Evolutionary conservation across 2,113 vertebrate genomes (phyloP), one percentile per base, ranked within the genome.

Genomic region (Petrocephalus microphthalmus): DNA sequence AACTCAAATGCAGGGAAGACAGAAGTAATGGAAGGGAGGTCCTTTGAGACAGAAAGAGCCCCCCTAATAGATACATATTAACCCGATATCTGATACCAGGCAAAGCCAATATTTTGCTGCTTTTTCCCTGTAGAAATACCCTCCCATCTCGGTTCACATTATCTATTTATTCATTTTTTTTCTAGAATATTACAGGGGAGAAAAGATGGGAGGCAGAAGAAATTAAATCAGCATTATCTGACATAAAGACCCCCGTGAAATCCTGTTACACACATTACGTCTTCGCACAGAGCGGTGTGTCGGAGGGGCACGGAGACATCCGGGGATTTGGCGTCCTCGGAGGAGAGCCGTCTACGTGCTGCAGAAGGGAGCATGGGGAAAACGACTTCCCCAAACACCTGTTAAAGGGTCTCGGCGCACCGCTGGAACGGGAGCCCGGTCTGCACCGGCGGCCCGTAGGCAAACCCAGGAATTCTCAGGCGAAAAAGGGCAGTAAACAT

Each of bases 381-480:
- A 51, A 92, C 20, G 57, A 71, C 45, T 64, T 85, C 93, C 92
- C 92, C 91, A 91, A 91, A 94, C 92, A 94, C 91, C 90, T 89
- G 90, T 92, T 92, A 90, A 87, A 92, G 90, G 88, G 88, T 81
- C 90, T 91, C 85, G 83, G 10, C 90, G 92, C 94, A 93, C 93
- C 90, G 91, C 93, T 93, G 93, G 93, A 92, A 90, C 88, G 91
- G 86, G 92, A 93, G 91, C 92, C 93, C 92, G 92, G 93, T 92
- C 90, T 91, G 92, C 94, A 5, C 84, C 85, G 87, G 52, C 71
- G 87, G 93, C 94, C 93, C 92, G 93, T 93, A 93, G 93, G 91
- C 91, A 90, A 90, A 92, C 88, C 17, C 15, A 47, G 91, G 91
- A 92, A 92, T 93, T 93, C 89, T 92, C 91, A 92, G 92, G 78